These are phyloP conservation scores for Erebia palarica DNA, from an alignment of 2,888 invertebrate species.

Conservation along the genomic window DNA sequence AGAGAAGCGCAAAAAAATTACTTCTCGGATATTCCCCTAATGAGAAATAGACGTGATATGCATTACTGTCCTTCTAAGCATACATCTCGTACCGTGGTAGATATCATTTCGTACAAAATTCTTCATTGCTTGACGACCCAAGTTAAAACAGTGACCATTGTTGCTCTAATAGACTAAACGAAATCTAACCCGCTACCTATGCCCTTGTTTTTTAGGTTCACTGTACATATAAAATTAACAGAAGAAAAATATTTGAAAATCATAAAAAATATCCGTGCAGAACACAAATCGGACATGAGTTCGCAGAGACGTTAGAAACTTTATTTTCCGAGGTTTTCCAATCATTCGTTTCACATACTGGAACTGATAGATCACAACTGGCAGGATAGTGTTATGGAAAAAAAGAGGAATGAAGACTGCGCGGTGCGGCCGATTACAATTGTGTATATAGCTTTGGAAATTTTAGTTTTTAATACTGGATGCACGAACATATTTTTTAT, in stretches of 20 bases:
- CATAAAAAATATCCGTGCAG: neutral
- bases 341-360: slow-evolving; percentile 25
- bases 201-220: too few relatives aligned
- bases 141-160: too few relatives aligned
- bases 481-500: too few relatives aligned
- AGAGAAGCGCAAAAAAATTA: slow-evolving; percentile 1
- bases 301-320: slow-evolving; percentile 4
- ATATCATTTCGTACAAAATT: too few relatives aligned
- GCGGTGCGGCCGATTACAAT: slow-evolving; percentile 9
- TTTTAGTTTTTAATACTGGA: too few relatives aligned
- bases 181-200: too few relatives aligned
- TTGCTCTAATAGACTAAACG: too few relatives aligned
- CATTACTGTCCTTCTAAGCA: neutral
- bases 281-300: slow-evolving; percentile 10
- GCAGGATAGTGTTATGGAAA: slow-evolving; percentile 24
- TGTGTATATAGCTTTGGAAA: slow-evolving; percentile 12
- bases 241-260: neutral
- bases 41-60: neutral
- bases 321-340: slow-evolving; percentile 22
- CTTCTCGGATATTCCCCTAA: neutral
- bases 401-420: slow-evolving; percentile 6
- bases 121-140: too few relatives aligned
- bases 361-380: slow-evolving; percentile 23
- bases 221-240: neutral
- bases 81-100: neutral